Percentiles rank a stretch among this genome's conserved stretches.
Conservation (phyloP, 2,113 vertebrate genomes). For the Sinocyclocheilus anophthalmus region DNA sequence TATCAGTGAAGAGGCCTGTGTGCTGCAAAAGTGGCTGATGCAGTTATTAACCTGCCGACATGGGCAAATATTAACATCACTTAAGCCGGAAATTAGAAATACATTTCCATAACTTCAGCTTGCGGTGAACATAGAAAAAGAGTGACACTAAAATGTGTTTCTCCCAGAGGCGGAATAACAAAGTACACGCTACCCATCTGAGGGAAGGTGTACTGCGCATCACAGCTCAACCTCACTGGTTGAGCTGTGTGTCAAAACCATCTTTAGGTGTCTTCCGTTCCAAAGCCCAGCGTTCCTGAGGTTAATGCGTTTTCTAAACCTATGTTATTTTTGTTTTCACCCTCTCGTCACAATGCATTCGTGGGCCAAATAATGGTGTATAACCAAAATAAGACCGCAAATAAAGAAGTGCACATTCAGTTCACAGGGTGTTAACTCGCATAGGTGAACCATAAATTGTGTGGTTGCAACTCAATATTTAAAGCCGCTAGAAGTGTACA, state of each 20-base stretch:
- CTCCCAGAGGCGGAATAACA: constrained; percentile 28
- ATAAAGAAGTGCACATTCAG: constrained; percentile 17
- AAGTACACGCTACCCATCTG: constrained; percentile 24
- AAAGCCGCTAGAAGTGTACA: not conserved
- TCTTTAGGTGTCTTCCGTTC: constrained; percentile 23
- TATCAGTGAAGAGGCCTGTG: constrained; percentile 35
- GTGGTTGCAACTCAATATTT: not conserved
- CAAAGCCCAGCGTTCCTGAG: constrained; percentile 43
- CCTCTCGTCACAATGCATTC: constrained; percentile 40
- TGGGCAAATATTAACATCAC: constrained; percentile 57
- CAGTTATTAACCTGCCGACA: constrained; percentile 58
- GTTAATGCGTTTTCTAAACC: constrained; percentile 59
- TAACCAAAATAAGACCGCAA: constrained; percentile 37
- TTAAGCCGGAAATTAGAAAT: constrained; percentile 53
- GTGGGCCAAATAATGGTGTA: constrained; percentile 49
- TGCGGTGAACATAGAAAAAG: not conserved
- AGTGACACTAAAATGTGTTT: constrained; percentile 30
- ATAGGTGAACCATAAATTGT: not conserved
- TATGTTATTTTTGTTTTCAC: constrained; percentile 54
- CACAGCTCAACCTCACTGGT: constrained; percentile 11
- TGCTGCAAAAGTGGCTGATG: constrained; percentile 53
- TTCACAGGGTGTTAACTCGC: constrained; percentile 23
- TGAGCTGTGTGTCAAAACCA: constrained; percentile 53
- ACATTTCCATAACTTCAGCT: constrained; percentile 50
- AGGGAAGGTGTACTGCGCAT: constrained; percentile 28